phyloP scores from a whole-genome alignment of 1,140 invertebrate genomes.

The Temnothorax nylanderi region DNA sequence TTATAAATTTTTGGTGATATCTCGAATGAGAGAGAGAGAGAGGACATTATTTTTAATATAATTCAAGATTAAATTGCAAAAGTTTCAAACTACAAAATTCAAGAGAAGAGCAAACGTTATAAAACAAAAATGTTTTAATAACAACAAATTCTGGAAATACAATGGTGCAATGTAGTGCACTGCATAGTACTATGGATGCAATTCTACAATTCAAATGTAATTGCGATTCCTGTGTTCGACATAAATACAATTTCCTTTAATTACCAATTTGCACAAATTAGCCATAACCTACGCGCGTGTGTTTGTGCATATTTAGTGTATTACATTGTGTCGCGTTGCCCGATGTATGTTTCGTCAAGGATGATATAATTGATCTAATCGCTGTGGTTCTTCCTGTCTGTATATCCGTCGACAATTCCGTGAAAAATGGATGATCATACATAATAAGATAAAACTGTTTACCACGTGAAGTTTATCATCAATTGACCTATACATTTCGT shows the following conservation, averaged over 20 bases:
- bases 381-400: constrained; percentile 26
- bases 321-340: constrained; percentile 5
- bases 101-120: not conserved
- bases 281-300: constrained; percentile 17
- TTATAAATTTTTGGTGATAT: not conserved
- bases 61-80: not conserved
- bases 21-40: not conserved
- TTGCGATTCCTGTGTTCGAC: constrained; percentile 7
- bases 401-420: constrained; percentile 20
- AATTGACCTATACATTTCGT: not conserved
- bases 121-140: constrained; percentile 1
- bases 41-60: not conserved
- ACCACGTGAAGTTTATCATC: not conserved
- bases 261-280: constrained; percentile 21
- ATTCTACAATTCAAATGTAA: constrained; percentile 36
- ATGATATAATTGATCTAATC: constrained; percentile 47
- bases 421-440: constrained; percentile 20
- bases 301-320: constrained; percentile 12
- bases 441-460: constrained; percentile 20
- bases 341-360: constrained; percentile 11
- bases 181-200: not conserved
- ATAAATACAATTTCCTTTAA: constrained; percentile 48
- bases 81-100: not conserved
- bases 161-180: not conserved
- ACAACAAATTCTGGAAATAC: not conserved